Evolutionary conservation across 2,113 vertebrate species (phyloP).

Genomic region (Neolamprologus variostigma): DNA sequence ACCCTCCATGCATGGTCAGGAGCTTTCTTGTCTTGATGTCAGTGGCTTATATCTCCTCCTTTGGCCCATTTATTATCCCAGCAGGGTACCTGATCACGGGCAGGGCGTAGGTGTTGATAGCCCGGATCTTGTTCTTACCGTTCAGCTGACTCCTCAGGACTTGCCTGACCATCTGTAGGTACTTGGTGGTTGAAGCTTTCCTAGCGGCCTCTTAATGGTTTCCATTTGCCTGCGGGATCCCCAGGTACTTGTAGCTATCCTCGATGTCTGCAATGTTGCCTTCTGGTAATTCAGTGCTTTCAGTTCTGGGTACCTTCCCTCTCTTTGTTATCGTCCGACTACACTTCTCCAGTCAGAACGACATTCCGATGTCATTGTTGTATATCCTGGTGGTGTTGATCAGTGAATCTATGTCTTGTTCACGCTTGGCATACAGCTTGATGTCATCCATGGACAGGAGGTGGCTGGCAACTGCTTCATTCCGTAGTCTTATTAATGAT

Average conservation of each 20-base stretch:
- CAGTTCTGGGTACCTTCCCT: background rate
- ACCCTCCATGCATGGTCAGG: background rate
- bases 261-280: background rate
- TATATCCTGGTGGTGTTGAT: background rate
- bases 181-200: background rate
- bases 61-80: background rate
- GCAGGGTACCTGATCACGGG: background rate
- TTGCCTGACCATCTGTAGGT: background rate
- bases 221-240: background rate
- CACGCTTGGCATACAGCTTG: background rate
- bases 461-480: background rate
- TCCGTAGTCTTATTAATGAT: background rate
- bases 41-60: background rate
- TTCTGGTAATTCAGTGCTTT: background rate
- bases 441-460: background rate
- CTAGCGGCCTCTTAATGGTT: background rate
- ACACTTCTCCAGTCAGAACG: background rate
- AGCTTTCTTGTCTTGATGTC: background rate
- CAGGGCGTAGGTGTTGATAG: background rate
- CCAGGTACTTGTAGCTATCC: fast-evolving
- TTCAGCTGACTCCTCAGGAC: background rate
- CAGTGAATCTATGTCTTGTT: background rate
- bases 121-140: background rate
- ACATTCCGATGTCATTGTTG: background rate
- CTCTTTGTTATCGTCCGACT: background rate